A percentile compares a stretch with the other conserved stretches of the same genome.
These are phyloP conservation scores for Microtus montanus DNA, from an alignment of 2,113 vertebrate genomes.

Conservation along the genomic window DNA sequence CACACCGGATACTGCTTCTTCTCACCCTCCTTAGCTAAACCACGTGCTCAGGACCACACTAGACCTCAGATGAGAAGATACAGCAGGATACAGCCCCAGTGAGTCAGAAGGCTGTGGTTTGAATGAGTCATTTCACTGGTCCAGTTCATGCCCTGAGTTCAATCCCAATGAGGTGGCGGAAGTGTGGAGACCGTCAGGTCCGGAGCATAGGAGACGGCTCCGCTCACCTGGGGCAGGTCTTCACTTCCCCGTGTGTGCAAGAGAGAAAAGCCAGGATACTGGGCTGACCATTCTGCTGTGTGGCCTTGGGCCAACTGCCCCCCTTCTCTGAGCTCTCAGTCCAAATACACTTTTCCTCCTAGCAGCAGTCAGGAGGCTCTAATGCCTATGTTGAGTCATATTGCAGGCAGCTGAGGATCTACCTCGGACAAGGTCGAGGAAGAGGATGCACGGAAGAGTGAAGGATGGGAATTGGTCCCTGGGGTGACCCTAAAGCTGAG, in stretches of 20 bases:
- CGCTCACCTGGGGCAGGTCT: too few species aligned
- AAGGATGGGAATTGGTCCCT: background rate
- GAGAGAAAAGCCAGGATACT: background rate
- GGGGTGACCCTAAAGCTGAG: background rate
- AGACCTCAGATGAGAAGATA: background rate
- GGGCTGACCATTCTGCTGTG: background rate
- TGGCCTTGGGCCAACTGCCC: background rate
- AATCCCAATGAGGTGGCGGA: background rate
- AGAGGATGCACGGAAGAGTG: background rate
- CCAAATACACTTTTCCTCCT: background rate
- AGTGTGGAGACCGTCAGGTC: background rate
- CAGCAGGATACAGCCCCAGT: background rate
- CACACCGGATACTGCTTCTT: too few species aligned
- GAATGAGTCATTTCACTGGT: too few species aligned
- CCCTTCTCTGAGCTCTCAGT: background rate
- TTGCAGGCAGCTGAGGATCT: background rate
- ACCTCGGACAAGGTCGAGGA: background rate
- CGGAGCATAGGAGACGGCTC: background rate
- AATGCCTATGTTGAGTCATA: fast-evolving
- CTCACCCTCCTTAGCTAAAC: background rate
- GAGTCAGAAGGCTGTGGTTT: background rate
- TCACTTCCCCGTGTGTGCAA: background rate
- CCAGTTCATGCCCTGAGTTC: fast-evolving
- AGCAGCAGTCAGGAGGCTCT: background rate
- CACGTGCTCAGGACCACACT: background rate